Evolutionary conservation across 2,113 vertebrate genomes (phyloP), one percentile per base, ranked within the genome.

Genomic region (Sakesphorus luctuosus): DNA sequence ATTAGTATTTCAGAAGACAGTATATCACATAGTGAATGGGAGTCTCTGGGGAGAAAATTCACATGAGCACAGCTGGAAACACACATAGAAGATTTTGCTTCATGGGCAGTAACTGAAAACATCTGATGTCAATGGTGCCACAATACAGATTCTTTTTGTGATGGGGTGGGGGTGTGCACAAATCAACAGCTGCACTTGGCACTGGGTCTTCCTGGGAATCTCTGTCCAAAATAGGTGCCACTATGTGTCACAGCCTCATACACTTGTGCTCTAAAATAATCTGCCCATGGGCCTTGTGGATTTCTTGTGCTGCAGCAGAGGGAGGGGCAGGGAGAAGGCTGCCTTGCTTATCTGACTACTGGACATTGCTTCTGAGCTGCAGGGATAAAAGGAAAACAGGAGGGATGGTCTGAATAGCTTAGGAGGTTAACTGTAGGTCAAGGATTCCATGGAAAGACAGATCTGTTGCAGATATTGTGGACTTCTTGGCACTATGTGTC

Each of bases 291-390:
- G 8, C 44, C 74, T 40, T 50, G 61, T 77, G 87, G 77, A 82
- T 87, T 89, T 87, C 74, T 63, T 56, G 18, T 1, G 10, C 50
- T n/a, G 26, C 33, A 52, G n/a, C 23, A 29, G 84, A 87, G 47
- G 52, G 65, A 86, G 67, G 47, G 61, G 71, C 53, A 75, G 56
- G 8, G 58, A 93, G 38, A 86, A 89, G 24, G 35, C 74, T 79
- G 66, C 24, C 66, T 79, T 75, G 50, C 77, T 94, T 96, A 96
- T 93, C 92, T 92, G 75, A 67, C 77, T 66, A 31, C 44, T 82
- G 84, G 80, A 73, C 89, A 66, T 61, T 79, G 43, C 56, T 75
- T 93, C 92, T 94, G 93, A 96, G 74, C 35, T 44, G 11, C 13
- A 13, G 46, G 83, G 86, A 91, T 89, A 93, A 84, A 89, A 81